phyloP scores from a whole-genome alignment of 2,888 invertebrate species.

The Auanema sp. region DNA sequence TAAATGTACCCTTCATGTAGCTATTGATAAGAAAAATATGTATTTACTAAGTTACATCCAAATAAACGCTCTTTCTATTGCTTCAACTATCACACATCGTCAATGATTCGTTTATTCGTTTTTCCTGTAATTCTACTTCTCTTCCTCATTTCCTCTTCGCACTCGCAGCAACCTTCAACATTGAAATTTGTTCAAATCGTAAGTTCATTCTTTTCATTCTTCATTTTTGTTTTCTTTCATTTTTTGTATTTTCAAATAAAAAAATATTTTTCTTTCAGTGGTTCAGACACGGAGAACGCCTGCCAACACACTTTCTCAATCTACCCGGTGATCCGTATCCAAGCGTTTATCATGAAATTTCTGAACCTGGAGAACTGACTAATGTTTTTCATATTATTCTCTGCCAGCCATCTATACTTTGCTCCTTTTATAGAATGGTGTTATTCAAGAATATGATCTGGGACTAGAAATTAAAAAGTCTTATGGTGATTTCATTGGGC shows the following conservation, averaged over 20 bases:
- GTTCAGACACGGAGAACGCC: slow-evolving; percentile 54
- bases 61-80: no score
- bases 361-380: slow-evolving; percentile 47
- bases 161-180: neutral
- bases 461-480: slow-evolving; percentile 77
- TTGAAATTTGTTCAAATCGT: slow-evolving; percentile 39
- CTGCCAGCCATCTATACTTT: neutral
- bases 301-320: slow-evolving; percentile 41
- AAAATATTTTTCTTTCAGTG: slow-evolving; percentile 26
- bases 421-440: slow-evolving; percentile 72
- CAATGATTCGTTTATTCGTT: no score
- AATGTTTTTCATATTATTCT: slow-evolving; percentile 21
- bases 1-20: no score
- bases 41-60: no score
- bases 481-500: slow-evolving; percentile 73
- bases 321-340: slow-evolving; percentile 30
- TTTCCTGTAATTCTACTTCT: no score
- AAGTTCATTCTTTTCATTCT: slow-evolving; percentile 17
- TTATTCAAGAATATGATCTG: slow-evolving; percentile 75
- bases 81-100: no score
- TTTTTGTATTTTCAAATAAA: neutral
- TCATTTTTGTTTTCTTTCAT: neutral
- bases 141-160: no score
- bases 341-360: slow-evolving; percentile 28
- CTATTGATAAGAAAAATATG: no score